phyloP scores from a whole-genome alignment of 2,797 vertebrate genomes.

The Mormyrops attenuatus region DNA sequence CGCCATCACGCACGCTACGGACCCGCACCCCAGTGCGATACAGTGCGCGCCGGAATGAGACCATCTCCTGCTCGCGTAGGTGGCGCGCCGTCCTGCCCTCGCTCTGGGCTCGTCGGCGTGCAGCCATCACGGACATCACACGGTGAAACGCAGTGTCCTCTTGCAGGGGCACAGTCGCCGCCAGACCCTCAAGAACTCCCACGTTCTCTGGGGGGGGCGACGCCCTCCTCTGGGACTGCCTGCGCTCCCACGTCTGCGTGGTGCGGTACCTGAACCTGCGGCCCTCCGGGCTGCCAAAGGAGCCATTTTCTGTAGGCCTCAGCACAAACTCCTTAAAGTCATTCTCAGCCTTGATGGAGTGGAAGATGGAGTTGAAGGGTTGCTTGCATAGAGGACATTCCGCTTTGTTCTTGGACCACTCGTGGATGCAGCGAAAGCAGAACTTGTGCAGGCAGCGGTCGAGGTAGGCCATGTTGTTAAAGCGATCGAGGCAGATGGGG shows the following conservation, averaged over 20 bases:
- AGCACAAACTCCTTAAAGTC: conserved; percentile 64
- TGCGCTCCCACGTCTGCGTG: conserved; percentile 57
- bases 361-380: conserved; percentile 81
- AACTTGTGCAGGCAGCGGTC: conserved; percentile 85
- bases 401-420: conserved; percentile 89
- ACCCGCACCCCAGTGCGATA: conserved; percentile 74
- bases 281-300: conserved; percentile 55
- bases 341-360: conserved; percentile 77
- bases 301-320: conserved; percentile 49
- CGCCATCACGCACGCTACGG: conserved; percentile 64
- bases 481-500: conserved; percentile 85
- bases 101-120: conserved; percentile 56
- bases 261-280: conserved; percentile 64
- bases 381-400: conserved; percentile 91
- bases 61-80: conserved; percentile 72
- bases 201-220: conserved; percentile 58
- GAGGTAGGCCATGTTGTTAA: conserved; percentile 81
- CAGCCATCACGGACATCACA: conserved; percentile 63
- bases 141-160: conserved; percentile 58
- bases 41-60: conserved; percentile 74
- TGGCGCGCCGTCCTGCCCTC: conserved; percentile 64
- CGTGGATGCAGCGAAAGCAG: conserved; percentile 84
- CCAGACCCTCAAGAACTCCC: conserved; percentile 69
- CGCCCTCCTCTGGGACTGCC: conserved; percentile 45
- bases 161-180: conserved; percentile 29